A percentile compares a stretch with the other conserved stretches of the same genome.
Evolutionary conservation across 2,797 vertebrate species (phyloP).

Genomic region (Serranus cabrilla): DNA sequence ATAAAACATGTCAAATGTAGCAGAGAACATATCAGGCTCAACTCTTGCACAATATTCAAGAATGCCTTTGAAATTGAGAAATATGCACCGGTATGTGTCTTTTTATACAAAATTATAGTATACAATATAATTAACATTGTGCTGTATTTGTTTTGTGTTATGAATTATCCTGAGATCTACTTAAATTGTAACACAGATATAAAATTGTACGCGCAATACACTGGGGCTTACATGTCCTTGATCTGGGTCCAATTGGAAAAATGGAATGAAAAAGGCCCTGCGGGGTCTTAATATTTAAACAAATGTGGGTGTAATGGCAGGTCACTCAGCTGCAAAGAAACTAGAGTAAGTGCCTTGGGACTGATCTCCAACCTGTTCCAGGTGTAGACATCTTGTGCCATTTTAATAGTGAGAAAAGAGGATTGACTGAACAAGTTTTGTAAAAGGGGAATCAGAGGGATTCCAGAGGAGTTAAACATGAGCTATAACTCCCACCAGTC

Average conservation of each 20-base stretch:
- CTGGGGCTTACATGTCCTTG: slow-evolving; percentile 77
- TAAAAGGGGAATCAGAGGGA: slow-evolving; percentile 7
- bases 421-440: background rate
- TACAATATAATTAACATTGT: background rate
- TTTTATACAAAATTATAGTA: background rate
- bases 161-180: slow-evolving; percentile 31
- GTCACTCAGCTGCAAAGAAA: slow-evolving; percentile 74
- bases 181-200: slow-evolving; percentile 52
- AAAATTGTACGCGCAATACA: slow-evolving; percentile 50
- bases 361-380: slow-evolving; percentile 15
- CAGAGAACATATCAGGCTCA: background rate
- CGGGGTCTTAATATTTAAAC: slow-evolving; percentile 83
- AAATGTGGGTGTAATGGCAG: slow-evolving; percentile 82
- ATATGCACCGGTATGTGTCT: background rate
- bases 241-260: slow-evolving; percentile 76
- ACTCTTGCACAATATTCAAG: background rate
- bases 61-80: background rate
- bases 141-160: slow-evolving; percentile 4
- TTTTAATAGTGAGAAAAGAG: slow-evolving; percentile 6
- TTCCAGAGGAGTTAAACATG: background rate
- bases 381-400: slow-evolving; percentile 3
- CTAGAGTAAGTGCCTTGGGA: slow-evolving; percentile 67
- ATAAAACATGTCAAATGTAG: background rate
- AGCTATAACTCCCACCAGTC: background rate
- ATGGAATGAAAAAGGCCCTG: slow-evolving; percentile 69